A percentile compares a stretch with the other conserved stretches of the same genome.
These are phyloP conservation scores for Cremastinae sp. DNA, from an alignment of 2,888 invertebrate genomes.

Conservation along the genomic window DNA sequence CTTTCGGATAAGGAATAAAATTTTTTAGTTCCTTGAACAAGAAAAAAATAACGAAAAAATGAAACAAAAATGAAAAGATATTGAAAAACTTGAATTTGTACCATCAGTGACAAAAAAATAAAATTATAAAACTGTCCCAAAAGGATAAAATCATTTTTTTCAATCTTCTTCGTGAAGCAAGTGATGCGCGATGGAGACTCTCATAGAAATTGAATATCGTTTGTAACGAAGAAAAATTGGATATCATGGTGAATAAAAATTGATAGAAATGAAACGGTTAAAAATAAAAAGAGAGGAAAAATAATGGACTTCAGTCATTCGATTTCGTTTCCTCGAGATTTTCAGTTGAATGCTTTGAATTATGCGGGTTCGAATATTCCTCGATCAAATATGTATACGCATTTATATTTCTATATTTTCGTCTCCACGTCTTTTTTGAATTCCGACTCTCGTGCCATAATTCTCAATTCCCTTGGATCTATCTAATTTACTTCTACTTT, in stretches of 20 bases:
- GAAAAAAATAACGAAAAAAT: conserved; percentile 13
- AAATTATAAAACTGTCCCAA: too few species aligned
- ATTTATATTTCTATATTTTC: neutral
- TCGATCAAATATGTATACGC: neutral
- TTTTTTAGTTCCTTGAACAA: conserved; percentile 4
- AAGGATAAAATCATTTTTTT: too few species aligned
- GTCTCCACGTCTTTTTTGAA: conserved; percentile 1
- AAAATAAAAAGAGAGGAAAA: too few species aligned
- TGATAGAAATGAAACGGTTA: too few species aligned
- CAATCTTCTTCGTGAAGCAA: too few species aligned
- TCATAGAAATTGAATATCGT: neutral
- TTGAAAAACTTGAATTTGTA: too few species aligned
- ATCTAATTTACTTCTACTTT: conserved; percentile 24
- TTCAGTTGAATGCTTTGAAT: conserved; percentile 22
- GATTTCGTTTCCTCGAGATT: conserved; percentile 10
- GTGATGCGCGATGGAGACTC: neutral
- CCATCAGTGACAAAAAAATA: too few species aligned
- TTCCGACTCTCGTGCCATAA: conserved; percentile 12
- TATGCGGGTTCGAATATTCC: conserved; percentile 49
- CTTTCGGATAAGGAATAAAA: neutral
- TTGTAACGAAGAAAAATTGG: too few species aligned
- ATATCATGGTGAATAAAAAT: too few species aligned
- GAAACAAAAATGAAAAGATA: conserved; percentile 41
- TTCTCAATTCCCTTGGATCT: conserved; percentile 34
- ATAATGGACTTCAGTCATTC: neutral